Evolutionary conservation across 2,797 vertebrate genomes (phyloP), one percentile per base, ranked within the genome.

Genomic region (Bryconaethiops microstoma): DNA sequence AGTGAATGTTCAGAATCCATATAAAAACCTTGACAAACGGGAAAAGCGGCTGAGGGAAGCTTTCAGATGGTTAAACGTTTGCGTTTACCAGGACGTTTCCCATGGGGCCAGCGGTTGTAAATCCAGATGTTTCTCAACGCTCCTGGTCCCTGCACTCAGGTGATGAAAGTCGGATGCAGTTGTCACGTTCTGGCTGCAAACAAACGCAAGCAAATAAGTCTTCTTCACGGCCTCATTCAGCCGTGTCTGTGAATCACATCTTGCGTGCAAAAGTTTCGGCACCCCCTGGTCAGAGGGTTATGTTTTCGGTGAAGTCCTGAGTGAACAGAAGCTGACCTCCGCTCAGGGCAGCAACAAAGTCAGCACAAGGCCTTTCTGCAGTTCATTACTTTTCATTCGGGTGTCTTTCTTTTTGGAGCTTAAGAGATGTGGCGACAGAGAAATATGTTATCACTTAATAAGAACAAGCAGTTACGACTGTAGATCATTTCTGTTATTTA

Each of bases 161-260:
- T 80, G 80, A 76, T 21, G 73, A 83, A 85, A 86, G 72, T 85
- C 77, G 80, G 70, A 81, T n/a, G 42, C 76, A 72, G 82, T 65
- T 54, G 70, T 70, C 72, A 76, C n/a, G 74, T 82, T 74, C 74
- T 42, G 78, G 77, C 72, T 57, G 25, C 79, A 83, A 78, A 78
- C 72, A 55, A 50, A 72, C 63, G 39, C 42, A 10, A 69, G 52
- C 40, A 54, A 59, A 52, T 52, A 13, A 57, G 52, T 50, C 67
- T 69, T 45, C 50, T 12, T n/a, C 48, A 19, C 29, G 23, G 23
- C 71, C 35, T 59, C 54, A n/a, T 23, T 59, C 52, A 72, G 52
- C 50, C 12, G 50, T 23, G 77, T 21, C 10, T 52, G 57, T 35
- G 42, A 48, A 54, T 14, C 40, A 25, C 21, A 29, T 64, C n/a